Evolutionary conservation across 2,113 vertebrate species (phyloP), one percentile per base, ranked within the genome.

Genomic region (Oreochromis tanganicae): DNA sequence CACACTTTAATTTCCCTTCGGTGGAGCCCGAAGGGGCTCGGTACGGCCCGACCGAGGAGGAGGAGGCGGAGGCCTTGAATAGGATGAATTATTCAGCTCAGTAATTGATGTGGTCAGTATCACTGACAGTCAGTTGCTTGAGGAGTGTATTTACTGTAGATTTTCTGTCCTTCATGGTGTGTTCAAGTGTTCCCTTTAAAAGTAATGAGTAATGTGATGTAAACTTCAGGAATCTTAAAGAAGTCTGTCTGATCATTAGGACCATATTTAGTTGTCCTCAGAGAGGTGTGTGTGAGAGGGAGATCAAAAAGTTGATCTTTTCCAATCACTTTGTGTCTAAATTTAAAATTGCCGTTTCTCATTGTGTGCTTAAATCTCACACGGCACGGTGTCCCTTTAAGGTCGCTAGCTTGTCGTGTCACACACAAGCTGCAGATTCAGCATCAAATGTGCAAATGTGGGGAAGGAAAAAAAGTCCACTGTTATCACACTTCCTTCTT

Each of bases 321-420:
- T 84, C 75, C 63, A 81, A 41, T 86, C 24, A 46, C 63, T 24
- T 63, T 21, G 46, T 61, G 56, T 43, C 27, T 59, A 27, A 59
- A 57, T 34, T 21, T 61, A 6, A 81, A 41, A 43, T 29, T 55
- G 38, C 9, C 1, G 7, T 84, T 46, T 85, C 16, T 19, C 12
- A 66, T 80, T 24, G 38, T n/a, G 59, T 68, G 24, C 17, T 17
- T 21, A 32, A 78, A 63, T 82, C 8, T 34, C 73, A 79, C 16
- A 11, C 21, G 7, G 38, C 6, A 34, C 24, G 16, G n/a, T 6
- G 57, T 43, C 66, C 86, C 87, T 93, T 92, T 89, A 91, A 89
- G 66, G 91, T 80, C 29, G 24, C 87, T 75, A 12, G 17, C 27
- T 82, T 82, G 89, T 94, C 80, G 91, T 87, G 87, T 94, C 91